Percentiles rank a stretch among this genome's conserved stretches.
Evolutionary conservation across 2,113 vertebrate genomes (phyloP).

Genomic region (Kryptolebias marmoratus): DNA sequence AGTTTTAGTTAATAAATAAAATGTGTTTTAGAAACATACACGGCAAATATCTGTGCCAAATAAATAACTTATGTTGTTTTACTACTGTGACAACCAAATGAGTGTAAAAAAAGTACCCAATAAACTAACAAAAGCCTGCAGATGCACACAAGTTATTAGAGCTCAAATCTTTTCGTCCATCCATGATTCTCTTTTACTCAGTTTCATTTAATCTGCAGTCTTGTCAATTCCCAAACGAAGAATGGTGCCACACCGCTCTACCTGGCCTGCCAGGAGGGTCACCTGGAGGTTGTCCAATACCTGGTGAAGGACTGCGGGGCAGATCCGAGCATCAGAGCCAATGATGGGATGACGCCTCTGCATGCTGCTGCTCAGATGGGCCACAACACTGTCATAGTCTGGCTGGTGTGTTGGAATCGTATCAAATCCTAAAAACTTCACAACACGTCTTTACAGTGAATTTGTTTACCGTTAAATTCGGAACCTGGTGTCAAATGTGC

Average conservation of each 20-base stretch:
- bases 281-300: conserved; percentile 94
- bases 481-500: not conserved
- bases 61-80: not conserved
- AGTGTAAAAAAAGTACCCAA: not conserved
- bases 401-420: conserved; percentile 86
- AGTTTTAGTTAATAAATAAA: not conserved
- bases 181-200: not conserved
- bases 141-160: not conserved
- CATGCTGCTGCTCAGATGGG: conserved; percentile 98
- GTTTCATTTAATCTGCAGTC: conserved; percentile 75
- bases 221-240: conserved; percentile 94
- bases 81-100: not conserved
- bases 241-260: conserved; percentile 98
- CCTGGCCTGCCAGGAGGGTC: conserved; percentile 98
- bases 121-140: not conserved
- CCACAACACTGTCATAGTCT: conserved; percentile 93
- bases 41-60: no score
- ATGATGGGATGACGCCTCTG: conserved; percentile 94
- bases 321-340: conserved; percentile 86
- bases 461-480: not conserved
- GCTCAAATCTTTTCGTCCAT: not conserved
- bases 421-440: not conserved
- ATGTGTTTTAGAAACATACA: not conserved
- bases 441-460: not conserved
- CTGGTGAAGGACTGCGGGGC: conserved; percentile 94